Conservation (phyloP, 1,140 invertebrate species). For the Drosophila nigromelanica region DNA sequence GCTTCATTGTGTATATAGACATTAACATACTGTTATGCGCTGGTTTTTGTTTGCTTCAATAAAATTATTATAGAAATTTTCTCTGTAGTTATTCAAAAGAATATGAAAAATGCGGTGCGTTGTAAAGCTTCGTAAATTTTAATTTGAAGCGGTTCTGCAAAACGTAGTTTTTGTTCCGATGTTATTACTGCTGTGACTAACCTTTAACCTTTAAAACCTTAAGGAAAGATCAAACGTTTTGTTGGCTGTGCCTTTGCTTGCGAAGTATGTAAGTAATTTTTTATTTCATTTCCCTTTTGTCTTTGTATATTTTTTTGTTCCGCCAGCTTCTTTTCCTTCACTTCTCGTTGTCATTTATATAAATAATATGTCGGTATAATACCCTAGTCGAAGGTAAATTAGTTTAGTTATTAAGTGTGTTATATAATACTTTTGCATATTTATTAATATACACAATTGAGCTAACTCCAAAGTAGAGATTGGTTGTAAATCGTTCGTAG, state of each 20-base stretch:
- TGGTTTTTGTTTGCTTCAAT: neutral
- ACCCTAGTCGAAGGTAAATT: neutral
- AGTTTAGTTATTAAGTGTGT: neutral
- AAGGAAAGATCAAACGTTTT: slow-evolving; percentile 35
- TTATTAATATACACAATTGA: too few relatives aligned
- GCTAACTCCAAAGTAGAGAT: too few relatives aligned
- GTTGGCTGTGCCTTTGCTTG: slow-evolving; percentile 3
- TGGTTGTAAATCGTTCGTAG: too few relatives aligned
- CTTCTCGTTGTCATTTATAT: neutral
- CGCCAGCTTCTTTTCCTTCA: slow-evolving; percentile 8
- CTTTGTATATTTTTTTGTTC: slow-evolving; percentile 6
- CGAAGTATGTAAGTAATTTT: slow-evolving; percentile 32
- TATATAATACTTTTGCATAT: neutral
- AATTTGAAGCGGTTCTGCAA: too few relatives aligned
- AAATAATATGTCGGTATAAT: neutral
- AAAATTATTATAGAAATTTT: neutral
- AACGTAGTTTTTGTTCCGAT: neutral
- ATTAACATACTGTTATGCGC: neutral
- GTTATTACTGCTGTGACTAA: neutral
- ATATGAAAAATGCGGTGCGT: neutral
- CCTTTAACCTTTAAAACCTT: slow-evolving; percentile 4
- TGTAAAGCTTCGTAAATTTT: neutral
- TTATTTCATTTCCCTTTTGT: slow-evolving; percentile 5
- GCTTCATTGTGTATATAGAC: neutral
- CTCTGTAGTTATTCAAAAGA: neutral